Evolutionary conservation across 2,797 vertebrate genomes (phyloP), one percentile per base, ranked within the genome.

Genomic region (Amblyopsis hoosieri): DNA sequence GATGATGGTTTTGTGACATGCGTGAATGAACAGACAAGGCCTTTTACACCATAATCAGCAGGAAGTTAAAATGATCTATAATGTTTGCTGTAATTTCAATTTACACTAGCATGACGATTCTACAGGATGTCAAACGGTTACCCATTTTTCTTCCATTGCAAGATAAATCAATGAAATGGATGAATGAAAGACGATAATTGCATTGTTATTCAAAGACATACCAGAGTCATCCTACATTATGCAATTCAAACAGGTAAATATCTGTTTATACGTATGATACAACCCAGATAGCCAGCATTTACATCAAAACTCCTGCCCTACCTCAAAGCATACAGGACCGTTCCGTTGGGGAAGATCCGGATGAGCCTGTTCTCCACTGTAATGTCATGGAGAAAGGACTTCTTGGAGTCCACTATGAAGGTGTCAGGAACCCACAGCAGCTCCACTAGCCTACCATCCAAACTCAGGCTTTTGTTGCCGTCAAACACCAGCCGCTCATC

Each of bases 381-480:
- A 84, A 96, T 94, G 86, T 97, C 95, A 65, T 96, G 95, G 77
- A 97, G 94, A 81, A 97, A 97, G 69, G 95, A 96, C 82, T 91
- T 96, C 82, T 97, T 96, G 64, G 96, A 97, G 85, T 97, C 95
- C 12, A 96, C 96, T 62, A 97, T 96, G 62, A 97, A 97, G 0
- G 95, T 97, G 67, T 97, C 95, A 0, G 95, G 95, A 4, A 97
- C 95, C 95, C 95, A 97, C 58, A 97, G 94, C 78, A 96, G 93
- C 89, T 97, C 95, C 69, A 96, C 95, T 0, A 97, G 92, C 1
- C 95, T 89, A 19, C 95, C 95, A 13, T 97, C 95, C 14, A 96
- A 90, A 73, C 95, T 97, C 83, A 96, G 88, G 67, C 95, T 96
- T 87, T 94, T 97, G 80, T 96, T 97, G 10, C 95, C 95, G 61